Conservation (phyloP, 2,888 invertebrate genomes). For the Boloria selene region DNA sequence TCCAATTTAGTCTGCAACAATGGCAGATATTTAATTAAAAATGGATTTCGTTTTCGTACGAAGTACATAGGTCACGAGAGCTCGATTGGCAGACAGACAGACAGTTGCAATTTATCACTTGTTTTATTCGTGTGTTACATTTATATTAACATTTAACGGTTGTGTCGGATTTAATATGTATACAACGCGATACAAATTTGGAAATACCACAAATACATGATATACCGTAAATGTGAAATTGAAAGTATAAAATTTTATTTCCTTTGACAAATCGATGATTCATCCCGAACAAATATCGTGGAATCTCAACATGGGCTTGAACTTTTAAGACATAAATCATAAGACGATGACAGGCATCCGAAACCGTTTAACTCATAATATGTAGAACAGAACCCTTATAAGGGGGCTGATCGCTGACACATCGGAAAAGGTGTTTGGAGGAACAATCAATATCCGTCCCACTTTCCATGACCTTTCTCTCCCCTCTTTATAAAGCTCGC, state of each 20-base stretch:
- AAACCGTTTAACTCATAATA: slow-evolving; percentile 69
- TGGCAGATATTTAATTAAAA: slow-evolving; percentile 49
- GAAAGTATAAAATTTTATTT: slow-evolving; percentile 6
- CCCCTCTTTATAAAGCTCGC: slow-evolving; percentile 47
- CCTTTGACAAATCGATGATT: background rate
- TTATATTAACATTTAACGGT: slow-evolving; percentile 25
- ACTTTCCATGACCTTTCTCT: slow-evolving; percentile 56
- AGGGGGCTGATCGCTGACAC: slow-evolving; percentile 69
- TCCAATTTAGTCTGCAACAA: slow-evolving; percentile 22
- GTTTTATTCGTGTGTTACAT: slow-evolving; percentile 33
- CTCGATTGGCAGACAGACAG: slow-evolving; percentile 35
- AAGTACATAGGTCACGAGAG: slow-evolving; percentile 34
- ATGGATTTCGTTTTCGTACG: slow-evolving; percentile 39
- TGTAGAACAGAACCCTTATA: slow-evolving; percentile 62
- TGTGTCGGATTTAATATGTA: slow-evolving; percentile 19
- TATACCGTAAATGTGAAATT: slow-evolving; percentile 1
- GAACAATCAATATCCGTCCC: slow-evolving; percentile 73
- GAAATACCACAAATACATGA: background rate
- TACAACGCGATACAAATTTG: background rate
- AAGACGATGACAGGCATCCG: slow-evolving; percentile 54
- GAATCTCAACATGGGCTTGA: slow-evolving; percentile 2
- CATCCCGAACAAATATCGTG: slow-evolving; percentile 7
- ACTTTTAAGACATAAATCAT: slow-evolving; percentile 43
- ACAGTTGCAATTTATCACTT: slow-evolving; percentile 39
- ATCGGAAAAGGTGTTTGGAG: slow-evolving; percentile 72